phyloP scores from a whole-genome alignment of 1,140 invertebrate species.

The Triops longicaudatus region DNA sequence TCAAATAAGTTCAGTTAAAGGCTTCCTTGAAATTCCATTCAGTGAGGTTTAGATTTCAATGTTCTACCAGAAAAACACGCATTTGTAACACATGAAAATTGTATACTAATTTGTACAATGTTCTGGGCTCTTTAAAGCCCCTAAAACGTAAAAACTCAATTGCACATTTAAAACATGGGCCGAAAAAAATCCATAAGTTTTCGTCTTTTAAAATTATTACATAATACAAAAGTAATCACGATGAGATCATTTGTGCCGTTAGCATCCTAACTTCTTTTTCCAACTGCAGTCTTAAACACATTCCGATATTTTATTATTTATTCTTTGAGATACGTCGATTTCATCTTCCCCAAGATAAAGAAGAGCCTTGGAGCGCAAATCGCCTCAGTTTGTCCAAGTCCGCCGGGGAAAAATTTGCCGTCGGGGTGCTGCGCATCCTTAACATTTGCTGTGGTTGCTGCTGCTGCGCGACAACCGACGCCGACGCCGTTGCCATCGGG shows the following conservation, averaged over 20 bases:
- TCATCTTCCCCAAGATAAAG: slow-evolving; percentile 25
- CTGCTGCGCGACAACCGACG: background rate
- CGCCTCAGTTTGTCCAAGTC: slow-evolving; percentile 26
- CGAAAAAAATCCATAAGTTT: background rate
- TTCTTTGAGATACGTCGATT: background rate
- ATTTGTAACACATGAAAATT: slow-evolving; percentile 6
- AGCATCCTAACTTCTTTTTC: background rate
- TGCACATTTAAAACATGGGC: background rate
- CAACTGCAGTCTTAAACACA: background rate
- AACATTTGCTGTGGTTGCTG: slow-evolving; percentile 11
- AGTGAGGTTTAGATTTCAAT: no score
- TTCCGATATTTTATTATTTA: background rate
- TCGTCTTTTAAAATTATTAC: background rate
- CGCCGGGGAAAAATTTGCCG: background rate
- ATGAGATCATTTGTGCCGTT: slow-evolving; percentile 17
- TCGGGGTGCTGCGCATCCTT: background rate
- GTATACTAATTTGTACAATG: slow-evolving; percentile 9
- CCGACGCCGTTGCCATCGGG: background rate
- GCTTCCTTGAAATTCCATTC: no score
- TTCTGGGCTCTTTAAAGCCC: background rate
- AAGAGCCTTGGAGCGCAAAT: slow-evolving; percentile 22
- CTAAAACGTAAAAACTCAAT: background rate
- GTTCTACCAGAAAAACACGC: no score
- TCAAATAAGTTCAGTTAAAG: no score
- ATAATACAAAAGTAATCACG: slow-evolving; percentile 19